A percentile compares a stretch with the other conserved stretches of the same genome.
These are phyloP conservation scores for Caenorhabditis zanzibari DNA, from an alignment of 2,888 invertebrate species.

Conservation along the genomic window DNA sequence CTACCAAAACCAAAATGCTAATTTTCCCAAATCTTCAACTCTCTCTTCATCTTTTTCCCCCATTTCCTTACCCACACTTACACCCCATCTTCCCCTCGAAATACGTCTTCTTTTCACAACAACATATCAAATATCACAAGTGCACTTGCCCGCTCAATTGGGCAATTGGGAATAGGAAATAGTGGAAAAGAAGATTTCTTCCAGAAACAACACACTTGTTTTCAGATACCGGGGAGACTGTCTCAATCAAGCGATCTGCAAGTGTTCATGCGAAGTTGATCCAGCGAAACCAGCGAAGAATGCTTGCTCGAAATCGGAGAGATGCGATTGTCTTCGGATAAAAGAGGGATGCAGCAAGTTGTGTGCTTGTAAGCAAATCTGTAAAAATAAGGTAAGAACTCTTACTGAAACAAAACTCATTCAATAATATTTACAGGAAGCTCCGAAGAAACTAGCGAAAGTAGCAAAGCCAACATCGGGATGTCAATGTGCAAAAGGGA, in stretches of 20 bases:
- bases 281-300: slow-evolving; percentile 83
- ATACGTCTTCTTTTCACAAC: slow-evolving; percentile 35
- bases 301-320: slow-evolving; percentile 82
- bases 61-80: slow-evolving; percentile 24
- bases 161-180: slow-evolving; percentile 45
- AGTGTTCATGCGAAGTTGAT: slow-evolving; percentile 83
- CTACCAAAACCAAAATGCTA: slow-evolving; percentile 26
- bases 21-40: slow-evolving; percentile 22
- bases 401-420: background rate
- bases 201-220: slow-evolving; percentile 5
- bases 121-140: slow-evolving; percentile 58
- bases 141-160: slow-evolving; percentile 39
- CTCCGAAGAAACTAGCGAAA: slow-evolving; percentile 81
- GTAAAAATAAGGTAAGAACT: slow-evolving; percentile 81
- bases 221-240: slow-evolving; percentile 83
- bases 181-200: background rate
- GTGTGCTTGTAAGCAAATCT: slow-evolving; percentile 83
- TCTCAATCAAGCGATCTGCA: slow-evolving; percentile 83
- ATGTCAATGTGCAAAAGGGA: slow-evolving; percentile 83
- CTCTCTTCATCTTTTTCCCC: slow-evolving; percentile 24
- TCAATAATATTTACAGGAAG: slow-evolving; percentile 72
- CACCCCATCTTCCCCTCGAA: slow-evolving; percentile 20
- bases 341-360: slow-evolving; percentile 83
- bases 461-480: slow-evolving; percentile 81
- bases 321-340: slow-evolving; percentile 83